These are phyloP conservation scores for Coenonympha arcania DNA, from an alignment of 2,888 invertebrate species.

Conservation along the genomic window DNA sequence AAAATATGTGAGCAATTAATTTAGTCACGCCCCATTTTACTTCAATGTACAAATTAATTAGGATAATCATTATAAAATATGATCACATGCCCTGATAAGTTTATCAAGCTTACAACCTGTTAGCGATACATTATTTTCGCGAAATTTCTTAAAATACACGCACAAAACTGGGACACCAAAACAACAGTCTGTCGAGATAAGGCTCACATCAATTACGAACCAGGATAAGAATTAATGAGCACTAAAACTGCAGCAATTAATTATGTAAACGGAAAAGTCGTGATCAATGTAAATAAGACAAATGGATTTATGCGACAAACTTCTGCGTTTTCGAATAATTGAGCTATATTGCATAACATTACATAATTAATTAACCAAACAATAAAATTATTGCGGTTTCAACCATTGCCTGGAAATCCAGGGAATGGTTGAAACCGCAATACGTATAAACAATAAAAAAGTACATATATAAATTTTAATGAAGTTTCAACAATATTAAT, in stretches of 20 bases:
- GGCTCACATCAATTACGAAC: conserved; percentile 19
- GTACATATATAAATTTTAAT: background rate
- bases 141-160: background rate
- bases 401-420: no score
- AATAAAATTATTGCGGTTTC: no score
- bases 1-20: background rate
- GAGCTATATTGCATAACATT: background rate
- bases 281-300: conserved; percentile 37
- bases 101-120: background rate
- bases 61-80: background rate
- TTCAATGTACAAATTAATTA: background rate
- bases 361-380: background rate
- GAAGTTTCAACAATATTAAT: no score
- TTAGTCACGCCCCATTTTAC: background rate
- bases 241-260: conserved; percentile 37
- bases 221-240: conserved; percentile 38
- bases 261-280: conserved; percentile 57
- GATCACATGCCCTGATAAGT: background rate
- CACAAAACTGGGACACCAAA: background rate
- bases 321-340: background rate
- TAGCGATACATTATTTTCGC: background rate
- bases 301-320: conserved; percentile 7
- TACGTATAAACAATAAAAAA: no score
- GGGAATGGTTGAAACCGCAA: background rate
- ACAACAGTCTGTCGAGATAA: background rate